Percentiles rank a stretch among this genome's conserved stretches.
These are phyloP conservation scores for Botrylloides violaceus DNA, from an alignment of 23 tunicate species.

Conservation along the genomic window DNA sequence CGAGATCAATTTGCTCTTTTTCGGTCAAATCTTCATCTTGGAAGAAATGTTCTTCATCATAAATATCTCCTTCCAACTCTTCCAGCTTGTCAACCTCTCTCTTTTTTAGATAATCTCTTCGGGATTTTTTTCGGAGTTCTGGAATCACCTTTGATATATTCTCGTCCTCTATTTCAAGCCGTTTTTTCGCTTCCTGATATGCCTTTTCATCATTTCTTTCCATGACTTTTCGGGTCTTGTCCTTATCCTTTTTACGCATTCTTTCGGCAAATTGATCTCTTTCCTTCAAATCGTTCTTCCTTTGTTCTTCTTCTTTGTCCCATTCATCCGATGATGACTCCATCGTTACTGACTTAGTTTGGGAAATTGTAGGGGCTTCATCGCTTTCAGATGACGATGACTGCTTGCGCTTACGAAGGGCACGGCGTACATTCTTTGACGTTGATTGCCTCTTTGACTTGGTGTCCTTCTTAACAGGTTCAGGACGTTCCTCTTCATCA, in stretches of 20 bases:
- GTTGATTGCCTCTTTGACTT: neutral
- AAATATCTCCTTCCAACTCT: slow-evolving; percentile 79
- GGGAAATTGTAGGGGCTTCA: slow-evolving; percentile 20
- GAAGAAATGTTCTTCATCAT: slow-evolving; percentile 92
- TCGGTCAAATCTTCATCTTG: slow-evolving; percentile 74
- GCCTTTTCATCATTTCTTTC: slow-evolving; percentile 30
- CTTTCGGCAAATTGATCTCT: slow-evolving; percentile 80
- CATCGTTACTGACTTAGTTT: neutral
- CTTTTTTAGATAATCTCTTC: slow-evolving; percentile 88
- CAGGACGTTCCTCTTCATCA: slow-evolving; percentile 41
- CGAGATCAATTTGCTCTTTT: slow-evolving; percentile 46
- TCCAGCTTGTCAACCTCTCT: slow-evolving; percentile 89
- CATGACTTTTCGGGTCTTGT: slow-evolving; percentile 67
- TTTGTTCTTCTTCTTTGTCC: slow-evolving; percentile 75
- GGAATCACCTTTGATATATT: slow-evolving; percentile 6
- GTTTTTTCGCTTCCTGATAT: slow-evolving; percentile 15
- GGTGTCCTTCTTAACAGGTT: slow-evolving; percentile 2
- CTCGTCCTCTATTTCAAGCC: slow-evolving; percentile 24
- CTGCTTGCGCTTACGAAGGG: slow-evolving; percentile 37
- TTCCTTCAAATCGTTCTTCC: slow-evolving; percentile 70
- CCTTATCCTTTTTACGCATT: slow-evolving; percentile 79
- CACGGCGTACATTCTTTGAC: slow-evolving; percentile 25
- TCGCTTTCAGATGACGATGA: slow-evolving; percentile 49
- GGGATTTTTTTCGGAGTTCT: slow-evolving; percentile 83
- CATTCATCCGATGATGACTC: slow-evolving; percentile 86